Conservation (phyloP, 1,140 invertebrate genomes). For the Hyles vespertilio region DNA sequence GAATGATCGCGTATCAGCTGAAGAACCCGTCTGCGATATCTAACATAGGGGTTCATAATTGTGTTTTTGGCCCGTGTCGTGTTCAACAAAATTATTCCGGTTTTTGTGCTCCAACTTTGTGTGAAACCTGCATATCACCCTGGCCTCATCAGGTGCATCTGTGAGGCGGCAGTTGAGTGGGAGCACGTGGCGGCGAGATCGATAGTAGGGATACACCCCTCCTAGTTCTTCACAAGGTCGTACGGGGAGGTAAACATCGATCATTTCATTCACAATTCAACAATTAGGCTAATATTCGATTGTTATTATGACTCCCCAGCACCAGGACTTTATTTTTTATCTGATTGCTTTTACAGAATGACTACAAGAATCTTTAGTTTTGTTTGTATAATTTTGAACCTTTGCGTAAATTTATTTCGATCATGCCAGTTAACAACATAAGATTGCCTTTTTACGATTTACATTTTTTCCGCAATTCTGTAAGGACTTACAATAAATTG, state of each 20-base stretch:
- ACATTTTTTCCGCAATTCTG: constrained; percentile 41
- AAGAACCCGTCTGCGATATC: constrained; percentile 1
- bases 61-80: neutral
- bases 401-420: constrained; percentile 52
- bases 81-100: neutral
- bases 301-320: constrained; percentile 20
- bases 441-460: constrained; percentile 58
- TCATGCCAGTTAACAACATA: too few species aligned
- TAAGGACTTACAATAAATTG: constrained; percentile 53
- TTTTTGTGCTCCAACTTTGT: constrained; percentile 26
- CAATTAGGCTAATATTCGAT: constrained; percentile 25
- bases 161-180: constrained; percentile 17
- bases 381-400: too few species aligned
- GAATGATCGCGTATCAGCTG: constrained; percentile 1
- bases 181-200: constrained; percentile 33
- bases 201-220: constrained; percentile 32
- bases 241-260: constrained; percentile 58
- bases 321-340: too few species aligned
- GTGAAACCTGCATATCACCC: constrained; percentile 26
- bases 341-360: neutral
- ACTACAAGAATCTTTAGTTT: too few species aligned
- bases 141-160: constrained; percentile 24
- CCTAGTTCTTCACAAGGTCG: constrained; percentile 49
- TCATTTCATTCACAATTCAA: constrained; percentile 18
- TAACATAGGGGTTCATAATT: neutral